Base-by-base conservation (phyloP, 2,888 invertebrate species). In the Sinelater perroti region DNA sequence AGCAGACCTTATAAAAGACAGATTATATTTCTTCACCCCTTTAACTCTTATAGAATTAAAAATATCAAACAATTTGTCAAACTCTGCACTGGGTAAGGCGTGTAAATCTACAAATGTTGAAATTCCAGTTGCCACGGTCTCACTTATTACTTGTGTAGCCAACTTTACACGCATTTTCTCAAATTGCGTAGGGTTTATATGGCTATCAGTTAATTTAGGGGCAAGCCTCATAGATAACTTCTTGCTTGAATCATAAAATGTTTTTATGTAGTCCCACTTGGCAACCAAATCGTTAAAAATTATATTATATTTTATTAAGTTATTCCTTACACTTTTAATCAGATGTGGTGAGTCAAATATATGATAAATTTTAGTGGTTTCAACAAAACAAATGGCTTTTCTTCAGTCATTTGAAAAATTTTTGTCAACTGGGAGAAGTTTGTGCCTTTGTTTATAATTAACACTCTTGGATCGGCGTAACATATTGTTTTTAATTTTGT, bases 161-260 rank as follows among this genome's bases (percentile, higher is more conserved):
- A 60, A 45, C 16, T 57, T 62, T 5, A 67, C 66, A 30, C 62
- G 57, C 61, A 64, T 64, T 45, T 61, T 68, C 49, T 68, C 54
- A 35, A 67, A 65, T 16, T 36, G 61, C 10, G 56, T 60, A 14
- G 63, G 64, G 45, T 55, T 28, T 10, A 67, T 50, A 56, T 67
- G 66, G 6, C 55, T 38, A 7, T 62, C 30, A 2, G 57, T 64
- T 8, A 67, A 35, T 47, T 64, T 67, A 13, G 62, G 65, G 7
- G 60, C 65, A 26, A 40, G n/a, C 44, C 59, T 28, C 16, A 56
- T 38, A 5, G 42, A 8, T 21, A 28, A 30, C 7, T 10, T 4
- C 31, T 60, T 65, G 26, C 65, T 63, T 11, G 49, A 28, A n/a
- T 64, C 45, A 35, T 62, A 65, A 50, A 67, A 66, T 17, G 26